phyloP scores from a whole-genome alignment of 2,113 vertebrate genomes.

The Anguilla japonica region DNA sequence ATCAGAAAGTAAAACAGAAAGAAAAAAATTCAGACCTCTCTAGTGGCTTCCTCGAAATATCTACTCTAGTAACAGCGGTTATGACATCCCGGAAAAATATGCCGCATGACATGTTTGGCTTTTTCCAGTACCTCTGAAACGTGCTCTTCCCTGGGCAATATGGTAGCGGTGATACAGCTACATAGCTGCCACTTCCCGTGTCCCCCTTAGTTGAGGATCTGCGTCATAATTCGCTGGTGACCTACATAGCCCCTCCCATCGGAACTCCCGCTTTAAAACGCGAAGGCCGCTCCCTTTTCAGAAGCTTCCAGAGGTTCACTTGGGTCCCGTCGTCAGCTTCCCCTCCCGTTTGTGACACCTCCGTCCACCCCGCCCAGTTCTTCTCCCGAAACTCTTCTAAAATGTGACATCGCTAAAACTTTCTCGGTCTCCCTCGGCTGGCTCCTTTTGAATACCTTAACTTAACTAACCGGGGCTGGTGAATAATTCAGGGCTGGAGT shows the following conservation, averaged over 20 bases:
- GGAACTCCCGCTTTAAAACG: not conserved
- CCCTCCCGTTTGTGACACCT: not conserved
- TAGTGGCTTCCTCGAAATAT: not conserved
- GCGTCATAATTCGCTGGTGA: constrained; percentile 13
- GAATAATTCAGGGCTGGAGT: constrained; percentile 42
- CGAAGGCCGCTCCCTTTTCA: not conserved
- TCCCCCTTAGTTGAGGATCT: not conserved
- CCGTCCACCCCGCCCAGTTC: not conserved
- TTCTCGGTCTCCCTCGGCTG: not conserved
- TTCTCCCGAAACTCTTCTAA: not conserved
- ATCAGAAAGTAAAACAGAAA: not conserved
- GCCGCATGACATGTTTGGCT: not conserved
- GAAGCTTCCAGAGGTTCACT: not conserved
- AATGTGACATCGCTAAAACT: constrained; percentile 32
- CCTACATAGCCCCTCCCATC: constrained; percentile 17
- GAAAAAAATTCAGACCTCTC: not conserved
- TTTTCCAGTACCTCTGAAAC: not conserved
- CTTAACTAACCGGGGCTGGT: constrained; percentile 25
- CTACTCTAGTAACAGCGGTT: not conserved
- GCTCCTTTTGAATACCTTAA: constrained; percentile 32
- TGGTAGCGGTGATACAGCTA: not conserved
- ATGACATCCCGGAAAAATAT: not conserved
- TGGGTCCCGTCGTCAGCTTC: not conserved
- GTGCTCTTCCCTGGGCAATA: not conserved
- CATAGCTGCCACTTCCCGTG: not conserved